Base-by-base conservation (phyloP, 2,113 vertebrate genomes). In the Malurus elegans region DNA sequence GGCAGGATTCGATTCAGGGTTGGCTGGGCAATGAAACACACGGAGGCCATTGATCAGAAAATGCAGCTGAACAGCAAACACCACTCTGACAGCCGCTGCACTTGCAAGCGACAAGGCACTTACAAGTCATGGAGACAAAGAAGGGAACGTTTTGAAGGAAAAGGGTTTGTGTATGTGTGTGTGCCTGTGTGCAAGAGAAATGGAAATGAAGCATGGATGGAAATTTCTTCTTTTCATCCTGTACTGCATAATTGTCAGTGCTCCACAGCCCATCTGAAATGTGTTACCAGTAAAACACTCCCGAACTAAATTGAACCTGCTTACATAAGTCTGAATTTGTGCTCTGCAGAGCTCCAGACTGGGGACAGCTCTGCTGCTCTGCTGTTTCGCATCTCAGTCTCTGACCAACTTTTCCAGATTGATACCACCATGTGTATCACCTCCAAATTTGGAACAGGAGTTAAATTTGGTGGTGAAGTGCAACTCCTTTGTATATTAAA, bases 261-360 rank as follows among this genome's bases (percentile, higher is more conserved):
- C 50, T 94, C 87, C 62, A 94, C 62, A 93, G 74, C 71, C 90
- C 74, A 65, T 85, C 45, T 61, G 28, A 75, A 94, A 96, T 44
- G 62, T 86, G 86, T 65, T 92, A 83, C 71, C 91, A 90, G 79
- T 40, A 62, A 69, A 90, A 92, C 32, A 51, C 58, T 92, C 72
- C 29, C 40, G 50, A 79, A 93, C 90, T 94, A 65, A 94, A 82
- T 19, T 81, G 87, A 94, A 93, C 85, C 71, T 69, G 16, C 45
- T 95, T 91, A 86, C 10, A 1, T 84, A 91, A 94, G 32, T n/a
- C 54, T 76, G 54, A 88, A 79, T 82, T 65, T 51, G 53, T 75
- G 42, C 50, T 85, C 31, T 51, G 50, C 70, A 88, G 62, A 91
- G 76, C 51, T 85, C 58, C 62, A 92, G 53, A 32, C 24, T 70